Percentiles rank a stretch among this genome's conserved stretches.
Evolutionary conservation across 2,797 vertebrate genomes (phyloP).

Genomic region (Esox masquinongy): DNA sequence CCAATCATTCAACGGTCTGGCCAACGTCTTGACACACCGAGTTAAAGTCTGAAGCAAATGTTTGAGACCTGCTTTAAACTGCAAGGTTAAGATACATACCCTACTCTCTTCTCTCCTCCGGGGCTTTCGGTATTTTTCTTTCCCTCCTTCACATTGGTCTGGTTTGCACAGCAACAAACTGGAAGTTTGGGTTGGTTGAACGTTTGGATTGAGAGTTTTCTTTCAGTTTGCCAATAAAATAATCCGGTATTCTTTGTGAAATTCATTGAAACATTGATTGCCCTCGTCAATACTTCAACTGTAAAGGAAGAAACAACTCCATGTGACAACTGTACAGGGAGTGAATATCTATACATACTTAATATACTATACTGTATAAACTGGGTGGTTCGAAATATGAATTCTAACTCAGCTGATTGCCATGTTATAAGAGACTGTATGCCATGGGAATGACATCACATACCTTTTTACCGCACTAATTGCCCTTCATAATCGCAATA

Average conservation of each 20-base stretch:
- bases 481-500: too few species aligned
- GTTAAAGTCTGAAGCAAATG: constrained; percentile 8
- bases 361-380: background rate
- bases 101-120: background rate
- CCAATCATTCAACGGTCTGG: constrained; percentile 46
- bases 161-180: constrained; percentile 1
- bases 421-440: too few species aligned
- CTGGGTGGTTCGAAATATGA: too few species aligned
- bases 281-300: background rate
- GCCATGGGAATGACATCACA: too few species aligned
- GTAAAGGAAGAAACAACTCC: background rate
- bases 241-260: background rate
- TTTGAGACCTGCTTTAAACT: constrained; percentile 3
- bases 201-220: background rate
- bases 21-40: constrained; percentile 36
- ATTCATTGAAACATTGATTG: background rate
- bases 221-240: too few species aligned
- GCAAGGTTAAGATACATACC: background rate
- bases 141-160: background rate
- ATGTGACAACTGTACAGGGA: background rate
- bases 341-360: too few species aligned
- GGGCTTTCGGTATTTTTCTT: constrained; percentile 21
- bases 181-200: background rate
- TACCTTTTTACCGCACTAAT: too few species aligned
- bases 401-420: too few species aligned